Conservation (phyloP, 2,888 invertebrate genomes). For the Andrena fulva region DNA sequence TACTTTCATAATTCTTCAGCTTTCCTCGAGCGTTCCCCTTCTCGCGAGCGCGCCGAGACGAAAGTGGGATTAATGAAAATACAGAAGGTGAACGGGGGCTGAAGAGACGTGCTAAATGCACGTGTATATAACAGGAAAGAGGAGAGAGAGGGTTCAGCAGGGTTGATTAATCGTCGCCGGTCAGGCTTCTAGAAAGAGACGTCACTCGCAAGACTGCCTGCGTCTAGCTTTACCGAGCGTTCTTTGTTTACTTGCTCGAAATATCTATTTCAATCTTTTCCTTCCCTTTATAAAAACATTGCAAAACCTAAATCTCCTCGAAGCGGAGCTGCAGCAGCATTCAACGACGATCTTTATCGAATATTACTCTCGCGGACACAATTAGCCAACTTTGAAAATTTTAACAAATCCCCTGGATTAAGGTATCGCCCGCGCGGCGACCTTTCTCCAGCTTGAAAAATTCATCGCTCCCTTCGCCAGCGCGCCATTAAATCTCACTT, state of each 20-base stretch:
- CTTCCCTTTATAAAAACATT: not conserved
- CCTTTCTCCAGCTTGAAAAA: not conserved
- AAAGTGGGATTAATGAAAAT: constrained; percentile 81
- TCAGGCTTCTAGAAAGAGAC: constrained; percentile 71
- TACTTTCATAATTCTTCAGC: constrained; percentile 54
- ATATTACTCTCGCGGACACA: no score
- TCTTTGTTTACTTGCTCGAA: constrained; percentile 67
- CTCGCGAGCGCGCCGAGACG: constrained; percentile 68
- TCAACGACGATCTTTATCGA: no score
- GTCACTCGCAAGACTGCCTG: constrained; percentile 73
- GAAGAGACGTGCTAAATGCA: constrained; percentile 76
- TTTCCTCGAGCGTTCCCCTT: constrained; percentile 30
- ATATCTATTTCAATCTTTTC: constrained; percentile 52
- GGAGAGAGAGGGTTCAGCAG: constrained; percentile 59
- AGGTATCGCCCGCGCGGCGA: not conserved
- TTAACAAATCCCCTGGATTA: not conserved
- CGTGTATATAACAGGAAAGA: constrained; percentile 68
- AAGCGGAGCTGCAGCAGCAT: not conserved
- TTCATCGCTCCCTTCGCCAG: not conserved
- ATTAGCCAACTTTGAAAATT: not conserved
- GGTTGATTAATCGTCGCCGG: constrained; percentile 77
- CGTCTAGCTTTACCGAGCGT: constrained; percentile 66
- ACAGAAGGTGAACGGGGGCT: constrained; percentile 68
- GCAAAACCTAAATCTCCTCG: not conserved
- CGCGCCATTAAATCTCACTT: constrained; percentile 12